Evolutionary conservation across 2,888 invertebrate species (phyloP).

Genomic region (Drosophila mettleri): DNA sequence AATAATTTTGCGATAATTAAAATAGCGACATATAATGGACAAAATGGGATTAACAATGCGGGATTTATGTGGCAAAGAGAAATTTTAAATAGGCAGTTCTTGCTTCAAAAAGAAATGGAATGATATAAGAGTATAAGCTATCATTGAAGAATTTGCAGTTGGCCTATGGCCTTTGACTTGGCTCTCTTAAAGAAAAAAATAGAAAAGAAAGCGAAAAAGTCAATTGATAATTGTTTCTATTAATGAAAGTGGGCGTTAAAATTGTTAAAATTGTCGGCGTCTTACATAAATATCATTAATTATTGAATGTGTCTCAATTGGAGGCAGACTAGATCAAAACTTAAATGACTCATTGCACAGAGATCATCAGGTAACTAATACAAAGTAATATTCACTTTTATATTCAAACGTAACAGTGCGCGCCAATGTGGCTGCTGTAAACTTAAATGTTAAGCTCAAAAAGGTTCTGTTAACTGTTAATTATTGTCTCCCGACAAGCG

Average conservation of each 20-base stretch:
- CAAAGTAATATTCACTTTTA: not conserved
- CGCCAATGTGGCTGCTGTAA: not conserved
- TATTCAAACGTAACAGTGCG: conserved; percentile 12
- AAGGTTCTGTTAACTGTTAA: not conserved
- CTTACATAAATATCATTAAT: conserved; percentile 37
- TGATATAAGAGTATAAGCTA: not conserved
- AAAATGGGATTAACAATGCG: conserved; percentile 5
- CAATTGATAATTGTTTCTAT: conserved; percentile 55
- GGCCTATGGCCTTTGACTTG: conserved; percentile 20
- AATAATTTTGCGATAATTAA: conserved; percentile 3
- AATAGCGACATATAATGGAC: conserved; percentile 4
- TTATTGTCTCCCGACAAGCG: conserved; percentile 2
- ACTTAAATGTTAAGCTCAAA: conserved; percentile 17
- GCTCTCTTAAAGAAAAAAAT: conserved; percentile 7
- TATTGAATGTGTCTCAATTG: conserved; percentile 39
- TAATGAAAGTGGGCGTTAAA: conserved; percentile 64
- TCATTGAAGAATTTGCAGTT: conserved; percentile 1
- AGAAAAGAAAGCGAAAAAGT: conserved; percentile 55
- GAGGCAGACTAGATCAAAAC: conserved; percentile 2
- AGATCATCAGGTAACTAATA: conserved; percentile 23
- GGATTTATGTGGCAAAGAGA: conserved; percentile 2
- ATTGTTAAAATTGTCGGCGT: conserved; percentile 44
- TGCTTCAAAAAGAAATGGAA: no score
- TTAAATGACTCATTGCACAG: conserved; percentile 17
- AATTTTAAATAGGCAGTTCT: no score